Evolutionary conservation across 2,113 vertebrate species (phyloP).

Genomic region (Antechinus stuartii): DNA sequence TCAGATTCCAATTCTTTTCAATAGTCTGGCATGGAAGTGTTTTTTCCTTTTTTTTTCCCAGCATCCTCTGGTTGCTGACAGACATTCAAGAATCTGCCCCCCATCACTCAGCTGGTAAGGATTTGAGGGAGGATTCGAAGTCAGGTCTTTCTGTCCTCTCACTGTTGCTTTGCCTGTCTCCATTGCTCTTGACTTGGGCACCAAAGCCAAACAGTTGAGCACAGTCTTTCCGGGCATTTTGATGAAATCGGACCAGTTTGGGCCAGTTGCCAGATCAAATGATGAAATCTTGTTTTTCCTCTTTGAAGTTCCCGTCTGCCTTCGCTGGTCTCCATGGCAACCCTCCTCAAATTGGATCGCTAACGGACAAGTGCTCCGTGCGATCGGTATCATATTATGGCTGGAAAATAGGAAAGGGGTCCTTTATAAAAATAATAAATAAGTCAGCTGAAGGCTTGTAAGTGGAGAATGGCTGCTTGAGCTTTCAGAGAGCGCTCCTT

Average conservation of each 20-base stretch:
- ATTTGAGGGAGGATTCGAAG: neutral
- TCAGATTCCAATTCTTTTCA: neutral
- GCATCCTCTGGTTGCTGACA: neutral
- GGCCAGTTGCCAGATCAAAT: constrained; percentile 33
- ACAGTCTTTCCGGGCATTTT: neutral
- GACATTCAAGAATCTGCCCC: neutral
- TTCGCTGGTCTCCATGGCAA: constrained; percentile 21
- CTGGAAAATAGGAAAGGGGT: neutral
- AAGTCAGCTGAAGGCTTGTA: neutral
- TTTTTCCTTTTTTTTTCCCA: neutral
- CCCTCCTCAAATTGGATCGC: neutral
- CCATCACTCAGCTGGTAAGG: neutral
- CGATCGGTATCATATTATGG: neutral
- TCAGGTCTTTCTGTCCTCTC: neutral
- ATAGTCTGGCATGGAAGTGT: neutral
- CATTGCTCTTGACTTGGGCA: constrained; percentile 38
- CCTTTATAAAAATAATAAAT: neutral
- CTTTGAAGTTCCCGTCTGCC: constrained; percentile 17
- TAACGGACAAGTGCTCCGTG: neutral
- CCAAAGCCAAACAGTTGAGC: constrained; percentile 36
- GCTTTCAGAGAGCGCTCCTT: neutral
- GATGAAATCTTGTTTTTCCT: constrained; percentile 47
- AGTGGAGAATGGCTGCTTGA: neutral
- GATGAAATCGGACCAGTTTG: constrained; percentile 8
- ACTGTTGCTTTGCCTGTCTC: neutral